Conservation (phyloP, 2,113 vertebrate genomes). For the Petrocephalus zakoni region DNA sequence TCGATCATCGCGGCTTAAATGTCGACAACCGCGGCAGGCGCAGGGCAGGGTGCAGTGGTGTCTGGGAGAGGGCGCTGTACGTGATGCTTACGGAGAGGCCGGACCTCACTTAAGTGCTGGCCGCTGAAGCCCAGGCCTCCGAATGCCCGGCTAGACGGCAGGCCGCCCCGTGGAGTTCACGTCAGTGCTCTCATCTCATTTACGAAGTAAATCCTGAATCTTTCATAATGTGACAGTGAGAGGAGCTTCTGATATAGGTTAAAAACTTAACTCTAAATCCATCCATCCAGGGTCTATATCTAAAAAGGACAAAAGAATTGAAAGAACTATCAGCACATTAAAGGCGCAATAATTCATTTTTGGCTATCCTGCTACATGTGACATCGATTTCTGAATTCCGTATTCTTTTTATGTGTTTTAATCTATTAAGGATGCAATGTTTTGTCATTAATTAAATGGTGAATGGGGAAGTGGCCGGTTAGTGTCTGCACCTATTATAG, state of each 20-base stretch:
- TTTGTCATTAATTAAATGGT: background rate
- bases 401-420: background rate
- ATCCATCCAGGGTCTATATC: background rate
- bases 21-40: too few relatives aligned
- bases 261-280: background rate
- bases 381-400: background rate
- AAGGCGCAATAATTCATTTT: too few relatives aligned
- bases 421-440: background rate
- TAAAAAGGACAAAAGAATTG: background rate
- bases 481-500: background rate
- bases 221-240: background rate
- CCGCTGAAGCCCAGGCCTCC: background rate
- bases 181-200: background rate
- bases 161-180: background rate
- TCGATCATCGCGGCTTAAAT: background rate
- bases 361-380: background rate
- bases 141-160: background rate
- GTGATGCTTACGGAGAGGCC: too few relatives aligned
- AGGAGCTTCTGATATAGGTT: background rate
- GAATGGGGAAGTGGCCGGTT: background rate
- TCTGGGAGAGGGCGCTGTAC: too few relatives aligned
- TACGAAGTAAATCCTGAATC: background rate
- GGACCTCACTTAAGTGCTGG: background rate
- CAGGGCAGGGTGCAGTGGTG: too few relatives aligned
- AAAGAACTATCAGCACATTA: background rate